phyloP scores from a whole-genome alignment of 2,113 vertebrate species.

The Taurulus bubalis region DNA sequence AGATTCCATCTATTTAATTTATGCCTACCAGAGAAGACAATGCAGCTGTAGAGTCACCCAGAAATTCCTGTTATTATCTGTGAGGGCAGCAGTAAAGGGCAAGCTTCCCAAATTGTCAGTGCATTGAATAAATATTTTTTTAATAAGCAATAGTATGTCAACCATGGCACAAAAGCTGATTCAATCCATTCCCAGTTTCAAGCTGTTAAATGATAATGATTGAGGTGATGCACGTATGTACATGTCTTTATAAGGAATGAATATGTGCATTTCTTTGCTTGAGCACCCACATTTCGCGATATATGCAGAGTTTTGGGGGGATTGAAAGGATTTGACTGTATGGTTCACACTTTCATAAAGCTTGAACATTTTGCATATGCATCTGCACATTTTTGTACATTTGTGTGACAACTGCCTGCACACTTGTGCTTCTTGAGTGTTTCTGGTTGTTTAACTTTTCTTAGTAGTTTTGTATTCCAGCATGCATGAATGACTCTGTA shows the following conservation, averaged over 20 bases:
- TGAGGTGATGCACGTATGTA: conserved; percentile 10
- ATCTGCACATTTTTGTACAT: conserved; percentile 61
- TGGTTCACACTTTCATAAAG: conserved; percentile 60
- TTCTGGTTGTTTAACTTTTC: conserved; percentile 80
- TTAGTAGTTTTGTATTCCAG: conserved; percentile 76
- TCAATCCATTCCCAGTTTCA: conserved; percentile 30
- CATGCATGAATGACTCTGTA: conserved; percentile 75
- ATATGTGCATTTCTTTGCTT: conserved; percentile 23
- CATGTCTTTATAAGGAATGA: neutral
- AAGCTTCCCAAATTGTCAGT: conserved; percentile 53
- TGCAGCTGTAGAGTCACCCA: conserved; percentile 30
- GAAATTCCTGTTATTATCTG: conserved; percentile 63
- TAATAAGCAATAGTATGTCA: conserved; percentile 62
- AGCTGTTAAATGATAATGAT: conserved; percentile 58
- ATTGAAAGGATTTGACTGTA: conserved; percentile 66
- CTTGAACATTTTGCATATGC: conserved; percentile 68
- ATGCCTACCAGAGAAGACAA: conserved; percentile 45
- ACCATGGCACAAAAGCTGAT: conserved; percentile 36
- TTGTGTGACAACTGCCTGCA: conserved; percentile 64
- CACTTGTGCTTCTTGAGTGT: conserved; percentile 75
- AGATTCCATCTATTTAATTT: conserved; percentile 54
- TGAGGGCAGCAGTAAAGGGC: conserved; percentile 44
- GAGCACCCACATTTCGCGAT: conserved; percentile 40
- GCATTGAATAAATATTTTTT: conserved; percentile 64
- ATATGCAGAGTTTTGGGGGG: conserved; percentile 56